phyloP scores from a whole-genome alignment of 1,140 invertebrate species.

The Drosophila pandora region DNA sequence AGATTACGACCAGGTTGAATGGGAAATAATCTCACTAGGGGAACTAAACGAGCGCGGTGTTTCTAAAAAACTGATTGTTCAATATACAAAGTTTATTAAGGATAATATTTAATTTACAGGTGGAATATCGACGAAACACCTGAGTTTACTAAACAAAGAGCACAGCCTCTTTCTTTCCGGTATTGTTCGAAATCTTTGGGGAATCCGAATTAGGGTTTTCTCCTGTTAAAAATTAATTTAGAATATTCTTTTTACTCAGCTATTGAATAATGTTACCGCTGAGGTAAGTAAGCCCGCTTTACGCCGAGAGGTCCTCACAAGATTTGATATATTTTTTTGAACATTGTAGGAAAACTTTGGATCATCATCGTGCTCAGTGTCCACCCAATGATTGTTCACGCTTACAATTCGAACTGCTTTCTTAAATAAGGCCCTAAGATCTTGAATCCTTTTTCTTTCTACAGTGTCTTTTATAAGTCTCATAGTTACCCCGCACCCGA shows the following conservation, averaged over 20 bases:
- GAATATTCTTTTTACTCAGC: neutral
- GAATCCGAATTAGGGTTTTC: slow-evolving; percentile 44
- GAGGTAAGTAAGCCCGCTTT: slow-evolving; percentile 38
- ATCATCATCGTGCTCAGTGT: slow-evolving; percentile 12
- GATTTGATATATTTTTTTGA: slow-evolving; percentile 9
- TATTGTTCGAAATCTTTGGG: slow-evolving; percentile 27
- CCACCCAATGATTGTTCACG: slow-evolving; percentile 44
- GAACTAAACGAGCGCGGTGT: slow-evolving; percentile 54
- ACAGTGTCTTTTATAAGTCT: slow-evolving; percentile 22
- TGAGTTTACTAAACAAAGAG: slow-evolving; percentile 29
- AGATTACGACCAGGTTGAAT: slow-evolving; percentile 35
- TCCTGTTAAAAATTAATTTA: slow-evolving; percentile 26
- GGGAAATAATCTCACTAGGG: slow-evolving; percentile 29
- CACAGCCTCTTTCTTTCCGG: slow-evolving; percentile 39
- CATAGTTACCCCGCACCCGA: slow-evolving; percentile 7
- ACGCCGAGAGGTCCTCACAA: slow-evolving; percentile 14
- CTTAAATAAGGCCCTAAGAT: slow-evolving; percentile 34
- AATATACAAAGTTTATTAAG: neutral
- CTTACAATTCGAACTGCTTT: slow-evolving; percentile 48
- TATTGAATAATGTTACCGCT: slow-evolving; percentile 15
- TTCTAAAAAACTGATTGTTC: slow-evolving; percentile 11
- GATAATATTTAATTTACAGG: slow-evolving; percentile 26
- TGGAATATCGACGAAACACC: slow-evolving; percentile 28
- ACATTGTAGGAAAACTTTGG: neutral
- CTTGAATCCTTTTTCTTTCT: slow-evolving; percentile 8